Conservation (phyloP, 2,113 vertebrate species). For the Sapajus apella region DNA sequence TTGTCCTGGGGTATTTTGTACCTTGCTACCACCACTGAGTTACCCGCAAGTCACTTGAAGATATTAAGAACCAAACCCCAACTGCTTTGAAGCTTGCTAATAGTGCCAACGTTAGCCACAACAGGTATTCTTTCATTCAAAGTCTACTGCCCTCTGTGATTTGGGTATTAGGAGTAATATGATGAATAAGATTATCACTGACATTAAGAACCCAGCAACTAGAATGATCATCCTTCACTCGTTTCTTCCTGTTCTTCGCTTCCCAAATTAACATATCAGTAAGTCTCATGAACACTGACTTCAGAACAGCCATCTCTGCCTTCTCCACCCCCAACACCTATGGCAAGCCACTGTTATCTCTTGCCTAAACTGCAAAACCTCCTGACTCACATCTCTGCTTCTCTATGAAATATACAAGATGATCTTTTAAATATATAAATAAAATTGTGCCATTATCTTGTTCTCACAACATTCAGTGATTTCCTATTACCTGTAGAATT, state of each 20-base stretch:
- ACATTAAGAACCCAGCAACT: neutral
- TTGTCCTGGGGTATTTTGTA: neutral
- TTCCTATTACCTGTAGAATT: neutral
- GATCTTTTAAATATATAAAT: neutral
- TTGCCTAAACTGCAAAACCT: neutral
- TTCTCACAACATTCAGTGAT: neutral
- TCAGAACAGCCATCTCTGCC: neutral
- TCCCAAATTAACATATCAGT: neutral
- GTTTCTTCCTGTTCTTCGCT: neutral
- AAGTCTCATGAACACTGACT: neutral
- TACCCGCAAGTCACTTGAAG: neutral
- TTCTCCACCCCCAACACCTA: neutral
- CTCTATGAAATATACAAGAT: neutral
- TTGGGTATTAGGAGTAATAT: neutral
- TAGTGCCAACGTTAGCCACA: neutral
- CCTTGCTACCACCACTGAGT: neutral
- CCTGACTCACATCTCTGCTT: neutral
- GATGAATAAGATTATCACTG: neutral
- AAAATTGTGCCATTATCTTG: neutral
- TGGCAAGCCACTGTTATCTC: neutral
- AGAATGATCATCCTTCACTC: neutral
- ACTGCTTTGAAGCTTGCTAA: neutral
- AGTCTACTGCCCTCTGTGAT: neutral
- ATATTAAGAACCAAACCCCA: neutral
- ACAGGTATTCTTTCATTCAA: neutral